Base-by-base conservation (phyloP, 2,888 invertebrate genomes). In the Andrena bucephala region DNA sequence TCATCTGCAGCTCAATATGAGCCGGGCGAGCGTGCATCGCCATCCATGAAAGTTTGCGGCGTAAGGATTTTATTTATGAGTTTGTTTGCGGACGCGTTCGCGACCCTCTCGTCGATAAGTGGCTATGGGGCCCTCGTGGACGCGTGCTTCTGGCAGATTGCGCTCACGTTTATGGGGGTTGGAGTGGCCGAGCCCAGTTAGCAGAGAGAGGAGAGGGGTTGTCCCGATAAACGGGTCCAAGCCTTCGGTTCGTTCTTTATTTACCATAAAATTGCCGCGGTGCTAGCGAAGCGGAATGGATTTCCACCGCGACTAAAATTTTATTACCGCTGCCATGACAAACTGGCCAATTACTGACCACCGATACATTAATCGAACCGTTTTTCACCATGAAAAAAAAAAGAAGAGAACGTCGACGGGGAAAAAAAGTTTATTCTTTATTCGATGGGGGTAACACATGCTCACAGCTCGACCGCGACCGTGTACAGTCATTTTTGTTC, bases 61-160 rank as follows among this genome's bases (percentile, higher is more conserved):
- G 66, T 62, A 78, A 81, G 86, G 77, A 85, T 83, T 88, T 88
- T 90, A 91, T 91, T 91, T 90, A 91, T 87, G 88, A 86, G 89
- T 90, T 90, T 89, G 90, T 91, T 90, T 89, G 89, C 88, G 81
- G 73, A 84, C 76, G 82, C 85, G 78, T 85, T 33, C 62, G 78
- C 81, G 74, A 85, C 86, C 85, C 85, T 83, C 77, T 67, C 76
- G 75, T 80, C 85, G 91, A 90, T 90, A 91, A 90, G 87, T 89
- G 89, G 88, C 86, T 73, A 81, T 69, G 84, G 85, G 70, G 72
- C 71, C 59, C 85, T 70, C 79, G 81, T 84, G 83, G 81, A 68
- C 69, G 85, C 74, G 83, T 88, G 88, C 86, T 88, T 73, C 84
- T 87, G 90, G 89, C 90, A 87, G 89, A 90, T 90, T 90, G 89